Base-by-base conservation (phyloP, 2,113 vertebrate species). In the Symphodus melops region DNA sequence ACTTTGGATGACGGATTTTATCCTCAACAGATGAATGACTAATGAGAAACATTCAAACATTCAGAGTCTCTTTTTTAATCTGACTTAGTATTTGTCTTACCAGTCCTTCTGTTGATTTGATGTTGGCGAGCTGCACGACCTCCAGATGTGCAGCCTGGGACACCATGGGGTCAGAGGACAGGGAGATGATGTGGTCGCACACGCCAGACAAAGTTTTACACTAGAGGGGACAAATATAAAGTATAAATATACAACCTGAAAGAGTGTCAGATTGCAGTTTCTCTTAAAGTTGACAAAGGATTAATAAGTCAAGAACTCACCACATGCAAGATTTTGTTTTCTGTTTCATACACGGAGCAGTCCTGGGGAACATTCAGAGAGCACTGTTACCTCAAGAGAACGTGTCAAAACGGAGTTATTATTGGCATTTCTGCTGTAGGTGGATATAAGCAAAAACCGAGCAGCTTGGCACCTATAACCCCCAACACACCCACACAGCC, bases 101-200 rank as follows among this genome's bases (percentile, higher is more conserved):
- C 97, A 99, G 84, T 85, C 98, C 98, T 86, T 99, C 98, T 1
- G 96, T 95, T 20, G 97, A 97, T 84, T 96, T 98, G 71, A 99
- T 94, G 72, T 98, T 96, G 9, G 95, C 96, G 33, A 99, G 91
- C 75, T 97, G 96, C 77, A 99, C 97, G 28, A 97, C 96, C 74
- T 98, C 96, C 86, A 99, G 88, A 88, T 97, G 97, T 0, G 98
- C 97, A 61, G 96, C 96, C 91, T 99, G 98, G 86, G 96, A 98
- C 92, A 98, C 96, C 76, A 98, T 90, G 1, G 97, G 96, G 81
- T 98, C 98, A 8, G 96, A 95, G 14, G 97, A 93, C 46, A 97
- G 95, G 2, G 94, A 95, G 84, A 98, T 96, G 23, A 96, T 97
- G 91, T 98, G 98, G 88, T 99, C 98, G n/a, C 98, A 99, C 84